A percentile compares a stretch with the other conserved stretches of the same genome.
These are phyloP conservation scores for Sigmodon hispidus DNA, from an alignment of 2,113 vertebrate genomes.

Conservation along the genomic window DNA sequence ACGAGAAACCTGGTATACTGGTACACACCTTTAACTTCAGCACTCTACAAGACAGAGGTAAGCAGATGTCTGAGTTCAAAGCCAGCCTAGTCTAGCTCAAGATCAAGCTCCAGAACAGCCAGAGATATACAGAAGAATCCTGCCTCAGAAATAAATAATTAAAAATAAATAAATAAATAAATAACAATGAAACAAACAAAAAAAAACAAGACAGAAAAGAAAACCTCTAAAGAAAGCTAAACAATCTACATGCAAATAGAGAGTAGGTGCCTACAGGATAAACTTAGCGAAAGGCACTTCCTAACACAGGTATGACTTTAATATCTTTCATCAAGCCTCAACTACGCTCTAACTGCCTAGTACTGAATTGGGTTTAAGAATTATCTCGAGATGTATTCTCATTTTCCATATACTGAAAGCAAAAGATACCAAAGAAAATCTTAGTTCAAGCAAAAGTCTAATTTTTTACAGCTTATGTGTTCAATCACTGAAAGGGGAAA, in stretches of 20 bases:
- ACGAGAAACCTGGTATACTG: neutral
- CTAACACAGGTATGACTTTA: constrained; percentile 16
- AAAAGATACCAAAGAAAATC: constrained; percentile 51
- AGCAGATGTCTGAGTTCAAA: neutral
- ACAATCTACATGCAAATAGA: neutral
- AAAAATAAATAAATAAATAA: too few species aligned
- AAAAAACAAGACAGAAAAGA: neutral
- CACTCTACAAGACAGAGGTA: neutral
- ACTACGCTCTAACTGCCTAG: constrained; percentile 8
- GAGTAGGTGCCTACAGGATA: neutral
- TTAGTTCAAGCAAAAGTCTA: constrained; percentile 28
- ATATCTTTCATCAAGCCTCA: neutral
- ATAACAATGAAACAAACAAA: too few species aligned
- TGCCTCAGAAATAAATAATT: neutral
- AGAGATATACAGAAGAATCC: neutral
- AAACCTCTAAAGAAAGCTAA: neutral
- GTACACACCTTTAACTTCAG: neutral
- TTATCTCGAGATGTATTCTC: neutral
- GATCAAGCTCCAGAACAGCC: neutral
- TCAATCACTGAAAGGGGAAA: neutral
- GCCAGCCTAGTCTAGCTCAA: neutral
- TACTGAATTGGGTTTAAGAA: neutral
- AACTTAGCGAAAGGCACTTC: neutral
- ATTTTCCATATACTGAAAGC: constrained; percentile 41
- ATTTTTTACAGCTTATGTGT: neutral